Evolutionary conservation across 2,113 vertebrate genomes (phyloP).

Genomic region (Eupsittula cactorum): DNA sequence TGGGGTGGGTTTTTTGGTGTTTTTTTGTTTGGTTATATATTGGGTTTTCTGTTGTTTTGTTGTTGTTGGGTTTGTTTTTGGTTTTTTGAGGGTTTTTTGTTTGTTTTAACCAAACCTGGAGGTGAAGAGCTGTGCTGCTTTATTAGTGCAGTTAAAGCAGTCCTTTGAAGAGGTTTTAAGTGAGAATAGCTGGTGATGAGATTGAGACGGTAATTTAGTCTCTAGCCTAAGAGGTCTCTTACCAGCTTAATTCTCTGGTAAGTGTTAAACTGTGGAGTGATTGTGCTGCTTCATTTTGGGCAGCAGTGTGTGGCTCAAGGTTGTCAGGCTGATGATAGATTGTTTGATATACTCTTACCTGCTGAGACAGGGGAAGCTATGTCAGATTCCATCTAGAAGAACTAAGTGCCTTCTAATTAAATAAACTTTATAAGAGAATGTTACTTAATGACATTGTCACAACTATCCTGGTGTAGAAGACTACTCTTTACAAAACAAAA

Average conservation of each 20-base stretch:
- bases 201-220: neutral
- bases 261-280: rapidly evolving
- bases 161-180: neutral
- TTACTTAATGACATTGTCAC: neutral
- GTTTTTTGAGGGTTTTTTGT: too few species aligned
- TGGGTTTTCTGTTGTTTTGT: neutral
- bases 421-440: neutral
- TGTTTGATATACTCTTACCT: neutral
- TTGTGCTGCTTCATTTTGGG: neutral
- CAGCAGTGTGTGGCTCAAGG: rapidly evolving
- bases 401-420: neutral
- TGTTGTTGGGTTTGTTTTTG: neutral
- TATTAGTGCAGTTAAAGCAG: neutral
- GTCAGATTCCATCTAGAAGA: neutral
- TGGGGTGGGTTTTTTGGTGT: neutral
- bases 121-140: neutral
- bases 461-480: neutral
- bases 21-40: neutral
- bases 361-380: neutral
- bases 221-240: neutral
- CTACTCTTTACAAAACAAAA: neutral
- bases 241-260: neutral
- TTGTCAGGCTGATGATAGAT: neutral
- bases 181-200: neutral
- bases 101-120: neutral